A percentile compares a stretch with the other conserved stretches of the same genome.
Evolutionary conservation across 1,140 invertebrate species (phyloP).

Genomic region (Hypothenemus hampei): DNA sequence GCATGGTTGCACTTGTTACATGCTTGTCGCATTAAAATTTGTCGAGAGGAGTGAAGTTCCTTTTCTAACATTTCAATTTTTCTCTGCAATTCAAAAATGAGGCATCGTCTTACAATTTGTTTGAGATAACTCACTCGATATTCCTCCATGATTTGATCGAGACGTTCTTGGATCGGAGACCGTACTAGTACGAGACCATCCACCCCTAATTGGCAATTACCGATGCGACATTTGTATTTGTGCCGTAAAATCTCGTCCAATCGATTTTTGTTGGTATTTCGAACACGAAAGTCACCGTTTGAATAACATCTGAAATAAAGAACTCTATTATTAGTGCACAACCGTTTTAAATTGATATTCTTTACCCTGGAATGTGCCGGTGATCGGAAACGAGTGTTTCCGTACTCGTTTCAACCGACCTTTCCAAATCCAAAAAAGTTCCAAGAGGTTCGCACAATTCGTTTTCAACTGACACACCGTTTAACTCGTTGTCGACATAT

Average conservation of each 20-base stretch:
- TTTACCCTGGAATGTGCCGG: constrained; percentile 30
- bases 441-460: constrained; percentile 7
- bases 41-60: constrained; percentile 64
- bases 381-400: constrained; percentile 47
- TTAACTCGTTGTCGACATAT: not conserved
- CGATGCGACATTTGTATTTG: constrained; percentile 6
- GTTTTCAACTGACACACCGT: not conserved
- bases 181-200: constrained; percentile 75
- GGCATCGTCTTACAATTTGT: not conserved
- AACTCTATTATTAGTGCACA: not conserved
- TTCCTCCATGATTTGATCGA: constrained; percentile 73
- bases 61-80: constrained; percentile 63
- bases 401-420: constrained; percentile 47
- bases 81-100: constrained; percentile 4
- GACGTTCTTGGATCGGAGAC: constrained; percentile 71
- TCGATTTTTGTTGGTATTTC: constrained; percentile 37
- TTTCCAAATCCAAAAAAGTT: constrained; percentile 24
- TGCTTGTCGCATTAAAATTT: constrained; percentile 66
- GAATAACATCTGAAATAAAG: too few species aligned
- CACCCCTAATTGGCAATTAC: constrained; percentile 46
- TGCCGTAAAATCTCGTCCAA: constrained; percentile 26
- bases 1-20: constrained; percentile 55
- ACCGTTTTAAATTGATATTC: constrained; percentile 3
- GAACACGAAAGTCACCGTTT: too few species aligned
- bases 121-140: constrained; percentile 57